Evolutionary conservation across 2,113 vertebrate species (phyloP).

Genomic region (Macheiramphus alcinus): DNA sequence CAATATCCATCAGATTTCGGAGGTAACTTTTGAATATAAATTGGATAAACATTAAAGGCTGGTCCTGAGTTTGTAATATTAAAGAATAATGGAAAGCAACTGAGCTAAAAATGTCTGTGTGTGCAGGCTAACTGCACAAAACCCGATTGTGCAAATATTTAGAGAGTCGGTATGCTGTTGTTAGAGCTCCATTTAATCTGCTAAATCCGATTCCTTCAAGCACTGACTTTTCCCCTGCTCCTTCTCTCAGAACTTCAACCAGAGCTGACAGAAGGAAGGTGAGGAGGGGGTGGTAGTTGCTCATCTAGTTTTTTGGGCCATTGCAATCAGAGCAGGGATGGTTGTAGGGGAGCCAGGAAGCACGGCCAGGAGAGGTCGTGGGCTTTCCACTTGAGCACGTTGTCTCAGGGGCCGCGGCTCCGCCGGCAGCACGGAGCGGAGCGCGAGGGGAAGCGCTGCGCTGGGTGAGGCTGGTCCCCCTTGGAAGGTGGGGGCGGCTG

Average conservation of each 20-base stretch:
- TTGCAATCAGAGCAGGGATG: not conserved
- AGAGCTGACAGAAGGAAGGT: not conserved
- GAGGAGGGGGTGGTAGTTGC: not conserved
- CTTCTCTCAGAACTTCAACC: not conserved
- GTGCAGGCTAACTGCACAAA: not conserved
- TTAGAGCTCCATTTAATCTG: not conserved
- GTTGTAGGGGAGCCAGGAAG: not conserved
- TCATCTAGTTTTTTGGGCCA: not conserved
- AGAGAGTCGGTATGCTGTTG: not conserved
- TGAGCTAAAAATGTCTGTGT: not conserved
- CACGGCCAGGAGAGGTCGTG: rapidly evolving
- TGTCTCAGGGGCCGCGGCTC: not conserved
- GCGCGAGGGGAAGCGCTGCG: rapidly evolving
- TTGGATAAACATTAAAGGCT: not conserved
- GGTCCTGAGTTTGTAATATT: not conserved
- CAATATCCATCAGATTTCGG: not conserved
- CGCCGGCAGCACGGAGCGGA: rapidly evolving
- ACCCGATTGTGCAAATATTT: not conserved
- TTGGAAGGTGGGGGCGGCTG: not conserved
- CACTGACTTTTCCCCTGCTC: not conserved
- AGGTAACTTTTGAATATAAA: not conserved
- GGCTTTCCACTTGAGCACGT: rapidly evolving
- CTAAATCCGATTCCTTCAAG: not conserved
- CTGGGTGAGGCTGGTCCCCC: not conserved
- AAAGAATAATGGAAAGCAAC: not conserved